Evolutionary conservation across 1,140 invertebrate genomes (phyloP), one percentile per base, ranked within the genome.

Genomic region (Psilanteris sp.): DNA sequence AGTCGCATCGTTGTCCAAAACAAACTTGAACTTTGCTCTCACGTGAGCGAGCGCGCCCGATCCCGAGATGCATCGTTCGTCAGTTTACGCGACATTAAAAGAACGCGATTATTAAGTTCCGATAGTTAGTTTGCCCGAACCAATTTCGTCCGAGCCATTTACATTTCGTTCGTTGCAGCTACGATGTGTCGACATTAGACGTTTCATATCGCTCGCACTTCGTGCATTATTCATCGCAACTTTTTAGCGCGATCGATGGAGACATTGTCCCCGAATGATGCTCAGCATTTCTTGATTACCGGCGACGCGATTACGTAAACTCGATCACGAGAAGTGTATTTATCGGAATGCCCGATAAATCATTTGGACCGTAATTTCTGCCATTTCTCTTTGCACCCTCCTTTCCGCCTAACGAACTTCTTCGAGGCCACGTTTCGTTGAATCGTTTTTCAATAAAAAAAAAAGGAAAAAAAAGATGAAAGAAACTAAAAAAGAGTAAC

Each of bases 331-430:
- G 8, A 15, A 10, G 14, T 15, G 11, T 50, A 6, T 52, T 36
- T 71, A 36, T 43, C 16, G 15, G 8, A 41, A 32, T 43, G 11
- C 22, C 10, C 27, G 26, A 72, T 78, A 78, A 80, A 76, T 76
- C 72, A 78, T 76, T 61, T 34, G 29, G 32, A 32, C 34, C 5
- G 59, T 74, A 75, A 78, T 79, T 80, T 73, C 72, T 76, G 62
- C 41, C 78, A 71, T 78, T 80, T 67, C 71, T 73, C 64, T 68
- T 66, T 9, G 31, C 20, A 48, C 24, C 20, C 37, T 46, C 61
- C 41, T 71, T 73, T 64, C 64, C 43, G 22, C 13, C 14, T 55
- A 37, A 67, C 37, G 15, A 54, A 55, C 29, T 55, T 55, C 31
- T 14, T 44, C 36, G 34, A 2, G 27, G 8, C 8, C 26, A 14